Conservation (phyloP, 2,113 vertebrate genomes). For the Gobiocypris rarus region DNA sequence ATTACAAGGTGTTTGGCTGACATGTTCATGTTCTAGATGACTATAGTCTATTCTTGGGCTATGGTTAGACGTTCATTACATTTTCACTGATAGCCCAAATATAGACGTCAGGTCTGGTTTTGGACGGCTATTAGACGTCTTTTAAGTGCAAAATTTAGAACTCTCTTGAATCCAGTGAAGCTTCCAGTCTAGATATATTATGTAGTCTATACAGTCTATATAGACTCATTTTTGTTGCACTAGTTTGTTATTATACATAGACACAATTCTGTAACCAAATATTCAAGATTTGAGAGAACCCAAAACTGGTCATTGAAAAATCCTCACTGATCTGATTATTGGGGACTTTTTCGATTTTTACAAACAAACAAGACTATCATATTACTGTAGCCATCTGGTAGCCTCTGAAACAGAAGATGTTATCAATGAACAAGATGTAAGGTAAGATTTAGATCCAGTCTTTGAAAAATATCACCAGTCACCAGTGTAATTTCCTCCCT, state of each 20-base stretch:
- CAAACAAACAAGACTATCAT: neutral
- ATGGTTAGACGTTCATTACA: no score
- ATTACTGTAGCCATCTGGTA: neutral
- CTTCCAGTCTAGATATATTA: no score
- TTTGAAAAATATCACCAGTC: neutral
- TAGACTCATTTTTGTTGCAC: no score
- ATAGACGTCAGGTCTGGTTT: no score
- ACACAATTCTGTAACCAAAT: no score
- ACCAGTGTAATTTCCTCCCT: neutral
- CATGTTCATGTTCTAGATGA: no score
- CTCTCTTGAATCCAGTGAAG: neutral
- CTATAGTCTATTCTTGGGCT: neutral
- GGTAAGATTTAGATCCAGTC: neutral
- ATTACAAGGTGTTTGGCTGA: no score
- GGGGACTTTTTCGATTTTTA: neutral
- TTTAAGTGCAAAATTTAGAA: neutral
- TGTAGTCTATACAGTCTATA: no score
- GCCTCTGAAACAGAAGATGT: neutral
- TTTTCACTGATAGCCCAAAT: no score
- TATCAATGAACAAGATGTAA: neutral
- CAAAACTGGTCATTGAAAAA: neutral
- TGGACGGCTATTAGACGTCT: no score
- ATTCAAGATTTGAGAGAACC: neutral
- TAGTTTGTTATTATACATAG: no score
- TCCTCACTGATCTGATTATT: neutral